phyloP scores from a whole-genome alignment of 2,888 invertebrate species.

The Pterobdella sp. region DNA sequence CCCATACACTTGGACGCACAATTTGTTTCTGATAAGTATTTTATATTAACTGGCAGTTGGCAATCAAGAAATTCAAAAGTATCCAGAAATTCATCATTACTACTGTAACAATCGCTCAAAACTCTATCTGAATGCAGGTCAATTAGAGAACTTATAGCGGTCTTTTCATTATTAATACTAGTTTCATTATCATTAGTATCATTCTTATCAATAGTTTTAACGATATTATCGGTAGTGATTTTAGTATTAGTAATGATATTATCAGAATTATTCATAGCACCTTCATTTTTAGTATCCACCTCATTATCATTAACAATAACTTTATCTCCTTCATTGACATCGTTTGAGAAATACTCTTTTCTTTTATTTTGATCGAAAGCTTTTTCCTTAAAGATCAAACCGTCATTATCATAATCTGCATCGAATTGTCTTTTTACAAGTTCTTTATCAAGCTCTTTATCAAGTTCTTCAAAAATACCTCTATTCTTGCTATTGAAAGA shows the following conservation, averaged over 20 bases:
- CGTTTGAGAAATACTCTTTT: no score
- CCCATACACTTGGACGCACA: background rate
- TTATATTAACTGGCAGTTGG: background rate
- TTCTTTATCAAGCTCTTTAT: no score
- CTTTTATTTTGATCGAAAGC: no score
- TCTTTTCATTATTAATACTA: background rate
- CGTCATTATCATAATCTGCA: no score
- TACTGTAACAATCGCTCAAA: background rate
- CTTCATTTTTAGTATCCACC: background rate
- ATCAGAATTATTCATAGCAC: background rate
- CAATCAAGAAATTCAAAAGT: background rate
- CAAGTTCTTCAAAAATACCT: no score
- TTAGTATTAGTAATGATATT: slow-evolving; percentile 2
- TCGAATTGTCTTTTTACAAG: no score
- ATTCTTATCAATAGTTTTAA: background rate
- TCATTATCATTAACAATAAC: background rate
- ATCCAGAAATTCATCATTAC: slow-evolving; percentile 4
- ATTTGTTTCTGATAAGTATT: background rate
- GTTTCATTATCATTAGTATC: slow-evolving; percentile 6
- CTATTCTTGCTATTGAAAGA: no score
- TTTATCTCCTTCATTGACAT: background rate
- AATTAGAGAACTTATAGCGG: background rate
- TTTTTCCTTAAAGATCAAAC: no score
- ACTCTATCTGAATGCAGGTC: no score
- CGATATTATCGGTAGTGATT: background rate